These are phyloP conservation scores for Coregonus ussuriensis DNA, from an alignment of 2,797 vertebrate genomes.

Conservation along the genomic window DNA sequence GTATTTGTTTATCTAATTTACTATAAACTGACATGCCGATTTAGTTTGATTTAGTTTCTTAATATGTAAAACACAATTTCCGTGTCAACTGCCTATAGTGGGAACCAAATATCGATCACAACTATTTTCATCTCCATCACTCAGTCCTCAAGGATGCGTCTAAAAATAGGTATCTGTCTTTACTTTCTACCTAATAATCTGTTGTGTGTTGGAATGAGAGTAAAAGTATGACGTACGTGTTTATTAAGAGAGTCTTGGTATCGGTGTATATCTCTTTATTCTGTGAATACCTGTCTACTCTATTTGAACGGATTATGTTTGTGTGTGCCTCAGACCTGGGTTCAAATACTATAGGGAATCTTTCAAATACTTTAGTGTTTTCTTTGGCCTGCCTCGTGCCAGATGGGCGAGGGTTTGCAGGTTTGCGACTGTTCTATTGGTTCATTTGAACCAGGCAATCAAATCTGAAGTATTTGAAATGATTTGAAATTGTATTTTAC, in stretches of 20 bases:
- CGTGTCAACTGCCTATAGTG: not conserved
- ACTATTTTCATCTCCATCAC: not conserved
- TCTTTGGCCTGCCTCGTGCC: not conserved
- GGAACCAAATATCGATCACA: slow-evolving; percentile 7
- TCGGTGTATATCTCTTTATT: slow-evolving; percentile 59
- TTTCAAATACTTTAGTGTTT: not conserved
- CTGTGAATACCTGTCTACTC: slow-evolving; percentile 62
- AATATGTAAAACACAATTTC: not conserved
- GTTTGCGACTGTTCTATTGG: not conserved
- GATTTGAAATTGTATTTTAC: not conserved
- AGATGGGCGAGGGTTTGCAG: not conserved
- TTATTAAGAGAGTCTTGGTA: slow-evolving; percentile 68
- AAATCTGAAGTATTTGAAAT: not conserved
- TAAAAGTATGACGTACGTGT: slow-evolving; percentile 61
- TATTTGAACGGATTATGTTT: slow-evolving; percentile 21
- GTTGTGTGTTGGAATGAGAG: slow-evolving; percentile 25
- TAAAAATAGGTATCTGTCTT: not conserved
- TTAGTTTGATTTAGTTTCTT: not conserved
- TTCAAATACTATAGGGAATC: not conserved
- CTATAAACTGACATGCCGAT: not conserved
- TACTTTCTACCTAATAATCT: not conserved
- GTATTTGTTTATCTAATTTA: slow-evolving; percentile 1
- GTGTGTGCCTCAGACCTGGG: slow-evolving; percentile 17
- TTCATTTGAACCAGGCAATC: not conserved
- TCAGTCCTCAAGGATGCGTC: not conserved